Evolutionary conservation across 2,113 vertebrate genomes (phyloP).

Genomic region (Syrrhaptes paradoxus): DNA sequence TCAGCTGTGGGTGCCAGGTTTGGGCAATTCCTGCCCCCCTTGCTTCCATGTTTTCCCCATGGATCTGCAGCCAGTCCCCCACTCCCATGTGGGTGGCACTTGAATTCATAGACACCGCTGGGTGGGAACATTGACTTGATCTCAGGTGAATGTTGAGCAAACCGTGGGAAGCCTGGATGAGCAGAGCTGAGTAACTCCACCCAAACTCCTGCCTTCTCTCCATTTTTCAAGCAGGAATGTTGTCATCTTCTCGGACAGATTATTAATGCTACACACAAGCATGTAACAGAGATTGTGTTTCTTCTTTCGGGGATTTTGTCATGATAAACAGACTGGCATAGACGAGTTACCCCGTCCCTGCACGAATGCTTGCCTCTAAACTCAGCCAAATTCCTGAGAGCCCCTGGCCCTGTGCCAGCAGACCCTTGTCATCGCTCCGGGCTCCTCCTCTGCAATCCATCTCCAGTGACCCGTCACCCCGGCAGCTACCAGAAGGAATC

Average conservation of each 20-base stretch:
- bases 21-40: neutral
- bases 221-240: conserved; percentile 1
- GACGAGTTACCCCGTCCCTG: neutral
- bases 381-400: conserved; percentile 37
- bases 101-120: neutral
- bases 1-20: neutral
- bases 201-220: neutral
- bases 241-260: conserved; percentile 19
- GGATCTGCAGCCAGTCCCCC: neutral
- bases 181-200: neutral
- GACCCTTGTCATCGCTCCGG: conserved; percentile 20
- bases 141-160: neutral
- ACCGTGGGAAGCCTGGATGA: neutral
- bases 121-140: neutral
- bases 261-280: conserved; percentile 22
- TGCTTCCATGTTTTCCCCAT: accelerated
- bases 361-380: neutral
- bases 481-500: conserved; percentile 36
- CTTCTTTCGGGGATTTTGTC: conserved; percentile 30
- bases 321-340: conserved; percentile 40
- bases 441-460: conserved; percentile 56
- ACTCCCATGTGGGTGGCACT: neutral
- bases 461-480: conserved; percentile 9
- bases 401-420: neutral
- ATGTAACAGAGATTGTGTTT: conserved; percentile 7